A percentile compares a stretch with the other conserved stretches of the same genome.
phyloP scores from a whole-genome alignment of 2,113 vertebrate species.

The Platysteira castanea region DNA sequence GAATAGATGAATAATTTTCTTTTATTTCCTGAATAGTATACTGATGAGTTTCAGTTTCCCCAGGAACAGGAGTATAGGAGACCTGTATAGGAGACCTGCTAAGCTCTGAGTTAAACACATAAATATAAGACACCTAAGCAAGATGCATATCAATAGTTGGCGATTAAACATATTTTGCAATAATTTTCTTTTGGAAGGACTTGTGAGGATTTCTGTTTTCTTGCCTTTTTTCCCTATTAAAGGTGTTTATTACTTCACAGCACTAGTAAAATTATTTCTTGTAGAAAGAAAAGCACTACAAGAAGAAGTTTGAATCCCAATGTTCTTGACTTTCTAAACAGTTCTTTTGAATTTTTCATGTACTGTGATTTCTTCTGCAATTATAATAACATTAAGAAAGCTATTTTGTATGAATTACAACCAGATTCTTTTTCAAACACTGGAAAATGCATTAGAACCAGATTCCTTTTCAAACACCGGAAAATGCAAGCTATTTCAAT shows the following conservation, averaged over 20 bases:
- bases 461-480: background rate
- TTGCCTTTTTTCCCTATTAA: background rate
- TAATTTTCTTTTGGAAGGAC: background rate
- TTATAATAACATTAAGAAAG: background rate
- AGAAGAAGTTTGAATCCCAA: background rate
- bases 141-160: fast-evolving
- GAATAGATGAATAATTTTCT: background rate
- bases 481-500: background rate
- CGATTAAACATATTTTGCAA: background rate
- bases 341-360: background rate
- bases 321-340: background rate
- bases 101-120: background rate
- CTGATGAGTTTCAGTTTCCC: background rate
- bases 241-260: background rate
- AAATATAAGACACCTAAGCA: background rate
- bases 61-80: background rate
- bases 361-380: background rate
- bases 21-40: background rate
- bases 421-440: background rate
- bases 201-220: background rate
- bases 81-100: background rate
- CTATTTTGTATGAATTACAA: background rate
- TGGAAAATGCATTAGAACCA: background rate
- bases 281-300: background rate
- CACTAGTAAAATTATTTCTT: background rate